These are phyloP conservation scores for Bombylius discolor DNA, from an alignment of 2,888 invertebrate genomes.

Conservation along the genomic window DNA sequence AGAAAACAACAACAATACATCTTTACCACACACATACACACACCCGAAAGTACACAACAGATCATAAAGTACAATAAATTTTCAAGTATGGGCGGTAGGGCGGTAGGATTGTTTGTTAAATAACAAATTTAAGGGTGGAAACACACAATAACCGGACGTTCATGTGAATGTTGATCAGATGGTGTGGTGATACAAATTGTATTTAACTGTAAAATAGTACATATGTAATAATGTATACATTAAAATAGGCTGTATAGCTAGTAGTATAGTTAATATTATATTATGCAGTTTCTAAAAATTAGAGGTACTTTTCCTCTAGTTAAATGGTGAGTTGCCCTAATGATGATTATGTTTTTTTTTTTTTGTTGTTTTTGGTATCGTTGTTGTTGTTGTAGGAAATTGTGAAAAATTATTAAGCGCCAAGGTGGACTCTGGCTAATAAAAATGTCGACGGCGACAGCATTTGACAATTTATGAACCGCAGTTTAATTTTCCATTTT, in stretches of 20 bases:
- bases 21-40: too few relatives aligned
- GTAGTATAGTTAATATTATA: too few relatives aligned
- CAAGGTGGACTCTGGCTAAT: not conserved
- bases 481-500: not conserved
- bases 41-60: too few relatives aligned
- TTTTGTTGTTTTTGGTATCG: too few relatives aligned
- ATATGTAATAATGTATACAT: too few relatives aligned
- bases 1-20: too few relatives aligned
- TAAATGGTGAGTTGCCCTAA: not conserved
- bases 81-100: not conserved
- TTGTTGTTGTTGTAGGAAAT: not conserved
- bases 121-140: not conserved
- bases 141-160: not conserved
- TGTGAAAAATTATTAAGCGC: not conserved
- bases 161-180: not conserved
- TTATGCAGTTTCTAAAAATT: too few relatives aligned
- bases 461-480: slow-evolving; percentile 1
- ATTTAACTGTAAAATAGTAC: too few relatives aligned
- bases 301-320: too few relatives aligned
- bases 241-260: too few relatives aligned
- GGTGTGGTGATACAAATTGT: too few relatives aligned
- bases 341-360: too few relatives aligned
- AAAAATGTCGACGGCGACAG: not conserved
- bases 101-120: not conserved
- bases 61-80: not conserved